A percentile compares a stretch with the other conserved stretches of the same genome.
These are phyloP conservation scores for Nyctibius grandis DNA, from an alignment of 2,797 vertebrate genomes.

Conservation along the genomic window DNA sequence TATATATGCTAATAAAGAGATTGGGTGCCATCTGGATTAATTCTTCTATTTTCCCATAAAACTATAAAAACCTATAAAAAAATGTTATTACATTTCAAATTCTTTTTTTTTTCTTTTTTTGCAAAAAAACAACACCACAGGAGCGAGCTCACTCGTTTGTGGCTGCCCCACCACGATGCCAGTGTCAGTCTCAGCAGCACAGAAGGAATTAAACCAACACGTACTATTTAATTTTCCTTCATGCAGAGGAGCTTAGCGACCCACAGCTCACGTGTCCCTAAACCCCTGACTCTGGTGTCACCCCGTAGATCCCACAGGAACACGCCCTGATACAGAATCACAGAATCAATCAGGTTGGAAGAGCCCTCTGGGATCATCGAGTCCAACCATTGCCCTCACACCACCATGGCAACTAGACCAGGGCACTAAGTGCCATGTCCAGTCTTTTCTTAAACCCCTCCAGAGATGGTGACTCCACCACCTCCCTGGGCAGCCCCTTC, in stretches of 20 bases:
- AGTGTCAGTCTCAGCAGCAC: fast-evolving
- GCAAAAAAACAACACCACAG: neutral
- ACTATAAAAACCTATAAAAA: neutral
- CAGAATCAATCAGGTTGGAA: too few relatives aligned
- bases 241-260: neutral
- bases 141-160: fast-evolving
- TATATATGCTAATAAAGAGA: neutral
- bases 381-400: too few relatives aligned
- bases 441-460: too few relatives aligned
- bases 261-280: neutral
- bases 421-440: too few relatives aligned
- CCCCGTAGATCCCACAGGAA: neutral
- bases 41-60: neutral
- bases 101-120: neutral
- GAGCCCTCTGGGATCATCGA: too few relatives aligned
- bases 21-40: neutral
- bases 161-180: fast-evolving
- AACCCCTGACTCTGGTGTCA: fast-evolving
- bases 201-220: neutral
- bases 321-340: too few relatives aligned
- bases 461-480: too few relatives aligned
- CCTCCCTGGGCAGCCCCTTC: too few relatives aligned
- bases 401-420: too few relatives aligned
- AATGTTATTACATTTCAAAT: neutral
- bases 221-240: neutral